A percentile compares a stretch with the other conserved stretches of the same genome.
phyloP scores from a whole-genome alignment of 2,888 invertebrate genomes.

The Autographa pulchrina region DNA sequence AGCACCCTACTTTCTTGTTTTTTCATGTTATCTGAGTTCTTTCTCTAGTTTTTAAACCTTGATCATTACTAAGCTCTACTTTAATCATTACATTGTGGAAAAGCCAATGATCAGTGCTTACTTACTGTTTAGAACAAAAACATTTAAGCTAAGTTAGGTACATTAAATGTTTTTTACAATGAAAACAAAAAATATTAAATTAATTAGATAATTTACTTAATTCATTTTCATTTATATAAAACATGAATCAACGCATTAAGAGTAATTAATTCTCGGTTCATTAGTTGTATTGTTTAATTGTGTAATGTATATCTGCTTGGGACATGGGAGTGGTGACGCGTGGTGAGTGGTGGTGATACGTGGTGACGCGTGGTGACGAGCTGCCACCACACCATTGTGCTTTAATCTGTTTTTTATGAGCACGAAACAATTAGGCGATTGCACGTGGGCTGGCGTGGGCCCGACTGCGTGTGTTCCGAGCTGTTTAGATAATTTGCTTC shows the following conservation, averaged over 20 bases:
- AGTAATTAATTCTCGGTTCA: background rate
- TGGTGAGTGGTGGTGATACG: conserved; percentile 13
- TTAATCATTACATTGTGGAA: no score
- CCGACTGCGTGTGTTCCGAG: background rate
- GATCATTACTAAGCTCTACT: no score
- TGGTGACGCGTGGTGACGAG: conserved; percentile 26
- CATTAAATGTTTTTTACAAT: no score
- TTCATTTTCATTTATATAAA: background rate
- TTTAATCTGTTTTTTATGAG: conserved; percentile 40
- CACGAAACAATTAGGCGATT: conserved; percentile 32
- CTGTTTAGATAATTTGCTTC: background rate
- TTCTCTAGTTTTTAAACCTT: no score
- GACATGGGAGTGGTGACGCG: conserved; percentile 19
- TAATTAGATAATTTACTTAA: background rate
- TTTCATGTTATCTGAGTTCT: no score
- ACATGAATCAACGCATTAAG: background rate
- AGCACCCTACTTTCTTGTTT: no score
- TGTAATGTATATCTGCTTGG: background rate
- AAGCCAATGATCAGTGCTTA: no score
- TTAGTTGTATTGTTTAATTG: background rate
- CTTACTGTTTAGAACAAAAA: no score
- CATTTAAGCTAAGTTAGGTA: no score
- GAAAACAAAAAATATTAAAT: no score
- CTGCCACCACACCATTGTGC: conserved; percentile 32
- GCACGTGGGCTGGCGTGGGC: conserved; percentile 18